These are phyloP conservation scores for Leptoclinus maculatus DNA, from an alignment of 2,797 vertebrate genomes.

Conservation along the genomic window DNA sequence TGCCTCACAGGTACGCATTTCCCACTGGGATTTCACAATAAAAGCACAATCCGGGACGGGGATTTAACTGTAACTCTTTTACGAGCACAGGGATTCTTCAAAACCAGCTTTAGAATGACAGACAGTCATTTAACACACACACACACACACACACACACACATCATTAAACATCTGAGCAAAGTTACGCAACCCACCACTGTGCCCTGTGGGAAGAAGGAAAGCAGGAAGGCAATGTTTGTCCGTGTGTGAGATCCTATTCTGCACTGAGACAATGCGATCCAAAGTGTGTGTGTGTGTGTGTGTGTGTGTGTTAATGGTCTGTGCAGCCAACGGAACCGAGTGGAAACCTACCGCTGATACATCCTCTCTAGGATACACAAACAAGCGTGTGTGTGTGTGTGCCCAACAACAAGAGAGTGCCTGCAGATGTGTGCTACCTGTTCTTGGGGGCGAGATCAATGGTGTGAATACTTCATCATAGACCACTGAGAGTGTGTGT, in stretches of 20 bases:
- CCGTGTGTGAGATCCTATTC: slow-evolving; percentile 11
- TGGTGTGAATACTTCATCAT: slow-evolving; percentile 35
- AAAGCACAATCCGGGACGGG: background rate
- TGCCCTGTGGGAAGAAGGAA: no score
- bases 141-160: no score
- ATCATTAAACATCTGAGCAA: no score
- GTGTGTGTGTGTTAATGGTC: slow-evolving; percentile 39
- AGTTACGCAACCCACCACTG: no score
- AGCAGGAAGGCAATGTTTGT: no score
- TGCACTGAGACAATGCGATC: slow-evolving; percentile 44
- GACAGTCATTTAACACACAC: no score
- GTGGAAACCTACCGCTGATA: slow-evolving; percentile 55
- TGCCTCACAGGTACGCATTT: background rate
- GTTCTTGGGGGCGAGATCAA: slow-evolving; percentile 18
- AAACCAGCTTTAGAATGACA: background rate
- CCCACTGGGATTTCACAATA: slow-evolving; percentile 29
- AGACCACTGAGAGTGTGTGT: slow-evolving; percentile 4
- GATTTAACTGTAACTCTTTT: background rate
- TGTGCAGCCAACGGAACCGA: slow-evolving; percentile 62
- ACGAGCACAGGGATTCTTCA: background rate
- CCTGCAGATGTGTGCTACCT: slow-evolving; percentile 36
- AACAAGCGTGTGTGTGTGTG: slow-evolving; percentile 13
- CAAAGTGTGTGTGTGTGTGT: slow-evolving; percentile 25
- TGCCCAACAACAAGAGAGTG: slow-evolving; percentile 18
- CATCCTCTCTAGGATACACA: slow-evolving; percentile 44